These are phyloP conservation scores for Sarcophaga carnaria DNA, from an alignment of 2,888 invertebrate species.

Conservation along the genomic window DNA sequence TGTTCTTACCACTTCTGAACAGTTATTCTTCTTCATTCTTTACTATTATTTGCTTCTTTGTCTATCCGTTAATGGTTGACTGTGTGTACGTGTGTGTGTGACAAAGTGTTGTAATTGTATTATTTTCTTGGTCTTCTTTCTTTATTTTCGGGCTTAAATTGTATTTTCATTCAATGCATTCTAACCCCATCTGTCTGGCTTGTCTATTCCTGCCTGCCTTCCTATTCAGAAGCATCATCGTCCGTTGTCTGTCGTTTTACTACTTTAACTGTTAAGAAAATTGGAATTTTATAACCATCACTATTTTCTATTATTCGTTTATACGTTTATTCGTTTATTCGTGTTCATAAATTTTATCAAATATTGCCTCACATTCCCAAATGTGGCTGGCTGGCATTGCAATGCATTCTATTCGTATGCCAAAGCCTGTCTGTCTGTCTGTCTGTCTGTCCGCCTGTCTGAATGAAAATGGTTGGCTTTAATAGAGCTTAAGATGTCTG, in stretches of 20 bases:
- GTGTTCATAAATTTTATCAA: conserved; percentile 79
- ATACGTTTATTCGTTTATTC: conserved; percentile 75
- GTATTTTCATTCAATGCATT: conserved; percentile 26
- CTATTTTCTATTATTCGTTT: conserved; percentile 71
- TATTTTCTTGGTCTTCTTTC: conserved; percentile 23
- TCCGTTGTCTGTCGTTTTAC: conserved; percentile 4
- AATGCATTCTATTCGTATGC: no score
- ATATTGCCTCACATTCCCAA: conserved; percentile 61
- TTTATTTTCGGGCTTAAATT: conserved; percentile 26
- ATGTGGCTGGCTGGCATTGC: neutral
- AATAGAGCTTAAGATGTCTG: conserved; percentile 69
- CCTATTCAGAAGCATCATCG: neutral
- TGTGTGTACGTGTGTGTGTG: conserved; percentile 15
- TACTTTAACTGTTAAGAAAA: conserved; percentile 55
- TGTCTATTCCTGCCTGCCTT: conserved; percentile 1
- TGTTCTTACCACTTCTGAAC: conserved; percentile 10
- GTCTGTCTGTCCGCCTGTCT: neutral
- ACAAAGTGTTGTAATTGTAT: conserved; percentile 46
- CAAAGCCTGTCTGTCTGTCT: no score
- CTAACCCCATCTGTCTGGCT: conserved; percentile 5
- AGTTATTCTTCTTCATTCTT: neutral
- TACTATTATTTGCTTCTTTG: neutral
- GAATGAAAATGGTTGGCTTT: conserved; percentile 42
- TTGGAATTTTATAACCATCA: conserved; percentile 64
- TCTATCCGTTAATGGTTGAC: neutral